Conservation (phyloP, 2,888 invertebrate species). For the Willowsia nigromaculata region DNA sequence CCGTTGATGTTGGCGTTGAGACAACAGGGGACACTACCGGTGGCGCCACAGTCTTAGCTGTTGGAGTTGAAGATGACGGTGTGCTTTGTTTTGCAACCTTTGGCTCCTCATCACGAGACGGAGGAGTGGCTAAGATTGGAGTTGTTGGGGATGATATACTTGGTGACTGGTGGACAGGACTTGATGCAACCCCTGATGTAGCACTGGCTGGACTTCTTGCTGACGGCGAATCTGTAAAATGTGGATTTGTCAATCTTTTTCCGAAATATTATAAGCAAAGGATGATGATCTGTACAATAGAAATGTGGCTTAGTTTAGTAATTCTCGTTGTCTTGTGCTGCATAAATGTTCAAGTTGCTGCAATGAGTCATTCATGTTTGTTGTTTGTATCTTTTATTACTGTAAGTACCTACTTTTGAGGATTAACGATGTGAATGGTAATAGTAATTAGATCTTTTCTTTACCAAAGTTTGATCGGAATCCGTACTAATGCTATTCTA, state of each 20-base stretch:
- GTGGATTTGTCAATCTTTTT: too few species aligned
- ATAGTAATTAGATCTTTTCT: not conserved
- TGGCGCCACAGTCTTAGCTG: too few species aligned
- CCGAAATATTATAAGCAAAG: too few species aligned
- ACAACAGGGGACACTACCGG: not conserved
- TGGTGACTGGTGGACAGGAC: conserved; percentile 9
- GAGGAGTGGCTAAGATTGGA: not conserved
- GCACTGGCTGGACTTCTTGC: not conserved
- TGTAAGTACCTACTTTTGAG: not conserved
- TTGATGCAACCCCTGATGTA: not conserved
- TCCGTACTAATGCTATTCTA: too few species aligned
- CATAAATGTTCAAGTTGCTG: too few species aligned
- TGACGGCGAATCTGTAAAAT: conserved; percentile 33
- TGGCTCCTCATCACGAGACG: conserved; percentile 21
- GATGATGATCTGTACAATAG: not conserved
- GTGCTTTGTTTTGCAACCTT: not conserved
- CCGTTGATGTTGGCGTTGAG: not conserved
- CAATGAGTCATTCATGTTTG: too few species aligned
- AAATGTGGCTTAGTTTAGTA: not conserved
- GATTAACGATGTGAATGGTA: not conserved
- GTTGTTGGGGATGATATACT: conserved; percentile 26
- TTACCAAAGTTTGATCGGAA: not conserved
- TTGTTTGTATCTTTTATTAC: too few species aligned
- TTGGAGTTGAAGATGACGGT: not conserved
- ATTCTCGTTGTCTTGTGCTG: too few species aligned